A percentile compares a stretch with the other conserved stretches of the same genome.
Conservation (phyloP, 2,797 vertebrate species). For the Echeneis naucrates region DNA sequence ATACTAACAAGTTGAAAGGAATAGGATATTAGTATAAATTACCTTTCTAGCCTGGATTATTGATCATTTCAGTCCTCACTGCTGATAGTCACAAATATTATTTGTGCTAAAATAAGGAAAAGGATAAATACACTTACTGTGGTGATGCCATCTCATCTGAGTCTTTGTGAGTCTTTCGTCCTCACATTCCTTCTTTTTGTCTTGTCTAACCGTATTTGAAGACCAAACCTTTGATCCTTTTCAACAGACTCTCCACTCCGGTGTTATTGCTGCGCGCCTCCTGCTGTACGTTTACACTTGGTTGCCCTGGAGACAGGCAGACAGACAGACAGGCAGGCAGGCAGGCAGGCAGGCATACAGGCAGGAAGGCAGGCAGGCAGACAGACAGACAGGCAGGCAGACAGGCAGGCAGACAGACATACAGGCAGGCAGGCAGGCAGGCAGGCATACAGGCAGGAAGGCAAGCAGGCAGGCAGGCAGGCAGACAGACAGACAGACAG, state of each 20-base stretch:
- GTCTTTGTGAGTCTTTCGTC: neutral
- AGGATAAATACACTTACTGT: conserved; percentile 42
- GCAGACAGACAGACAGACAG: too few relatives aligned
- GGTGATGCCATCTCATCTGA: neutral
- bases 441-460: conserved; percentile 53
- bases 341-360: conserved; percentile 22
- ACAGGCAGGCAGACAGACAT: conserved; percentile 39
- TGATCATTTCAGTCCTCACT: neutral
- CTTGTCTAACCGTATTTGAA: neutral
- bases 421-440: too few relatives aligned
- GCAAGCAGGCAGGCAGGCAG: conserved; percentile 24
- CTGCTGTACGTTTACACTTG: conserved; percentile 81
- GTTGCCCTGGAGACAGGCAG: conserved; percentile 76
- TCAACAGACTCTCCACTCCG: conserved; percentile 31
- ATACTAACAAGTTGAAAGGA: neutral
- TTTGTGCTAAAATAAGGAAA: neutral
- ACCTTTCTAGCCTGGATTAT: neutral
- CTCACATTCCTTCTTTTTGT: neutral
- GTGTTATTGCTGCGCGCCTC: conserved; percentile 47
- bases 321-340: conserved; percentile 36
- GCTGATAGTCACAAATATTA: neutral
- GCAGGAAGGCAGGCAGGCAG: conserved; percentile 53
- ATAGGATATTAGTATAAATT: neutral
- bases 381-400: conserved; percentile 36
- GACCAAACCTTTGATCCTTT: conserved; percentile 38